A percentile compares a stretch with the other conserved stretches of the same genome.
phyloP scores from a whole-genome alignment of 2,797 vertebrate genomes.

The Arctocebus calabarensis region DNA sequence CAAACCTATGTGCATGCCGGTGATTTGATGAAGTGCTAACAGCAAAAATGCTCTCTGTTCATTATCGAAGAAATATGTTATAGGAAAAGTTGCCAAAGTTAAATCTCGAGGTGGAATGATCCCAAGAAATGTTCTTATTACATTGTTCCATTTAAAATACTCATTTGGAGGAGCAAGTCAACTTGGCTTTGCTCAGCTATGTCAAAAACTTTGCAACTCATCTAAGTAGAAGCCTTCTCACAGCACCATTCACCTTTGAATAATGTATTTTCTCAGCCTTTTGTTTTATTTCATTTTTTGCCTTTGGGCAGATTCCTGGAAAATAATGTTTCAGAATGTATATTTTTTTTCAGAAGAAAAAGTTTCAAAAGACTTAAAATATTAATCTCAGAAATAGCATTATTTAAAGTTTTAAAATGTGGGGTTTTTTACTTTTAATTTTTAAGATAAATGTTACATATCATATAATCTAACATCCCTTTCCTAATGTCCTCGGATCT shows the following conservation, averaged over 20 bases:
- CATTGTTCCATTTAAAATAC: background rate
- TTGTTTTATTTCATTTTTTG: constrained; percentile 33
- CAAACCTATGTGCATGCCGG: background rate
- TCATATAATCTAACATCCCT: background rate
- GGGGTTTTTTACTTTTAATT: background rate
- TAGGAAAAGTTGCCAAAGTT: background rate
- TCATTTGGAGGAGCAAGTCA: background rate
- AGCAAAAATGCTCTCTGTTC: background rate
- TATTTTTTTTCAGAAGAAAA: background rate
- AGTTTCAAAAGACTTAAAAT: background rate
- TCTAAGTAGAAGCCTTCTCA: background rate
- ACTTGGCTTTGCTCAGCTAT: background rate
- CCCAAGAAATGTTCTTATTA: background rate
- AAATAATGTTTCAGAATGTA: background rate
- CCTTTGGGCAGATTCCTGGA: background rate
- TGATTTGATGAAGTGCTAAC: background rate
- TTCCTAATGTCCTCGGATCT: background rate
- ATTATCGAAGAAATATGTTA: background rate
- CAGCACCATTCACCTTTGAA: background rate
- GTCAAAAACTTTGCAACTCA: background rate
- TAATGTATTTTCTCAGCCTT: background rate
- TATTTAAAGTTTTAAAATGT: background rate
- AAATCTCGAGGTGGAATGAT: background rate
- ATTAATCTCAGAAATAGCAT: background rate
- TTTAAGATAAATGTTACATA: constrained; percentile 27